Evolutionary conservation across 1,140 invertebrate genomes (phyloP).

Genomic region (Temnothorax curvispinosus): DNA sequence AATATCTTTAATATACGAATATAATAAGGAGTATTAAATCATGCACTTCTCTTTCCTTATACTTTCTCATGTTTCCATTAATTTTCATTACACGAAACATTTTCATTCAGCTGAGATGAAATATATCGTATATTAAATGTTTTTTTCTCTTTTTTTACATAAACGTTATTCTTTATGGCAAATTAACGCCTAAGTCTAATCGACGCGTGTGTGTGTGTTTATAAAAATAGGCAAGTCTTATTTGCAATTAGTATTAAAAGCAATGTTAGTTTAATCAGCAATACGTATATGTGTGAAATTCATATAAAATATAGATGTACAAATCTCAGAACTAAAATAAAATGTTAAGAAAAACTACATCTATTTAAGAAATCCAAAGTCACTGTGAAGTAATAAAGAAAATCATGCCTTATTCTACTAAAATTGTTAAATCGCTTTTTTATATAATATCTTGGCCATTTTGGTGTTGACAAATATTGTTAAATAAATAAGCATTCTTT

Average conservation of each 20-base stretch:
- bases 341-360: neutral
- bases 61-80: neutral
- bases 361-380: neutral
- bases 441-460: neutral
- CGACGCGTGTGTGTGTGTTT: no score
- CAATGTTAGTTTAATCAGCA: neutral
- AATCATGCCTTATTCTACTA: neutral
- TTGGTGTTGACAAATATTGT: neutral
- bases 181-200: no score
- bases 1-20: conserved; percentile 1
- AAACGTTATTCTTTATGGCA: neutral
- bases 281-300: neutral
- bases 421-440: neutral
- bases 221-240: no score
- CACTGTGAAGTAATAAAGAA: neutral
- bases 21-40: neutral
- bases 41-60: neutral
- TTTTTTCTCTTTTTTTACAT: neutral
- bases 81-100: neutral
- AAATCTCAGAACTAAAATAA: neutral
- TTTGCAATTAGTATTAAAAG: neutral
- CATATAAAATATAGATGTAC: neutral
- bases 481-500: neutral
- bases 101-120: neutral
- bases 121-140: neutral